Base-by-base conservation (phyloP, 1,140 invertebrate species). In the Pteromalus puparum region DNA sequence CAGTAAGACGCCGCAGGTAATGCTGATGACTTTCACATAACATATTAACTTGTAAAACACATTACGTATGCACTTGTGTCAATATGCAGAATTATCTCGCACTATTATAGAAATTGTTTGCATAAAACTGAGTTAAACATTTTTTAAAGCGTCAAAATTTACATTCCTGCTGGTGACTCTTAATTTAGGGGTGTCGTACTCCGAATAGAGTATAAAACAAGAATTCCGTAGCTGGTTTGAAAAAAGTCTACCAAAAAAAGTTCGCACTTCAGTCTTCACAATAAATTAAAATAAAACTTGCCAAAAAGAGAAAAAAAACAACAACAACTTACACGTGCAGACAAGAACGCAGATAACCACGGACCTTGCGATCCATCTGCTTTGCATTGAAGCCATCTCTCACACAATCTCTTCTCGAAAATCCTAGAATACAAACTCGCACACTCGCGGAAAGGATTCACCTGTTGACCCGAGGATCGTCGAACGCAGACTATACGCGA, bases 401-500 rank as follows among this genome's bases (percentile, higher is more conserved):
- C 72, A 5, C 18, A 34, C 15, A 7, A 73, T 34, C 7, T 73
- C 18, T 13, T 1, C 79, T 12, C 38, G 28, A 72, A 38, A 46
- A 34, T 18, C 65, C 24, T 38, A 10, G 26, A n/a, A 42, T 38
- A n/a, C 15, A 21, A 42, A 42, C 42, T 48, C 74, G 74, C n/a
- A 48, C 6, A 38, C 18, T 15, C 30, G 13, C 30, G 24, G 34
- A 34, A 79, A 79, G 78, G 61, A 30, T 82, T 75, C 46, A 77
- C 65, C 74, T 83, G 65, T 78, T 53, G 42, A 83, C 74, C 67
- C 73, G 53, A 7, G 34, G 46, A 67, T 42, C 53, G 81, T 28
- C 76, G 48, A 38, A 12, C 34, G 46, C n/a, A n/a, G 77, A 84
- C 83, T 84, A 80, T 48, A 74, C 77, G 48, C 70, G 77, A 9